These are phyloP conservation scores for Thymelicus lineola DNA, from an alignment of 2,888 invertebrate genomes.

Conservation along the genomic window DNA sequence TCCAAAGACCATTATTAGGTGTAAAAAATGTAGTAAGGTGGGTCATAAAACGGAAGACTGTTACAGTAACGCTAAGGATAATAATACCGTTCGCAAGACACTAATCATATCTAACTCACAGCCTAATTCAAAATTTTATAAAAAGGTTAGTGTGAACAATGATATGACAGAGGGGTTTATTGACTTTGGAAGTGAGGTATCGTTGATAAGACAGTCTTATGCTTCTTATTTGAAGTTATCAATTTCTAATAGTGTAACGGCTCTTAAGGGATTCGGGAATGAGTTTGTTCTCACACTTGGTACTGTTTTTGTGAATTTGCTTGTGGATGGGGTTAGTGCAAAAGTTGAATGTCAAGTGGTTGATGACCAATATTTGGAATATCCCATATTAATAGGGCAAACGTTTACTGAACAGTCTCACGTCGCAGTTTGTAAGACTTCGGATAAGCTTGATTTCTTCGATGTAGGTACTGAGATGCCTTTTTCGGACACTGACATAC, in stretches of 20 bases:
- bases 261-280: constrained; percentile 38
- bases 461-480: constrained; percentile 33
- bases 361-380: constrained; percentile 31
- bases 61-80: neutral
- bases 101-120: constrained; percentile 8
- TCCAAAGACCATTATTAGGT: too few species aligned
- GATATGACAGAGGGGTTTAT: constrained; percentile 7
- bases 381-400: constrained; percentile 36
- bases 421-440: too few species aligned
- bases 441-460: too few species aligned
- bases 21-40: too few species aligned
- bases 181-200: constrained; percentile 28
- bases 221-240: constrained; percentile 1
- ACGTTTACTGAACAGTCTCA: too few species aligned
- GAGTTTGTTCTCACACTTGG: constrained; percentile 27
- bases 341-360: constrained; percentile 26
- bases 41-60: constrained; percentile 22
- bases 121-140: constrained; percentile 36
- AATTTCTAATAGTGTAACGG: neutral
- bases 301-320: neutral
- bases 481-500: neutral
- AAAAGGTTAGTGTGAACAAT: constrained; percentile 5
- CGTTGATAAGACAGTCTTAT: constrained; percentile 12
- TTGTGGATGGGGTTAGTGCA: constrained; percentile 36
- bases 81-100: constrained; percentile 9